Percentiles rank a stretch among this genome's conserved stretches.
phyloP scores from a whole-genome alignment of 2,797 vertebrate species.

The Acestrorhynchus altus region DNA sequence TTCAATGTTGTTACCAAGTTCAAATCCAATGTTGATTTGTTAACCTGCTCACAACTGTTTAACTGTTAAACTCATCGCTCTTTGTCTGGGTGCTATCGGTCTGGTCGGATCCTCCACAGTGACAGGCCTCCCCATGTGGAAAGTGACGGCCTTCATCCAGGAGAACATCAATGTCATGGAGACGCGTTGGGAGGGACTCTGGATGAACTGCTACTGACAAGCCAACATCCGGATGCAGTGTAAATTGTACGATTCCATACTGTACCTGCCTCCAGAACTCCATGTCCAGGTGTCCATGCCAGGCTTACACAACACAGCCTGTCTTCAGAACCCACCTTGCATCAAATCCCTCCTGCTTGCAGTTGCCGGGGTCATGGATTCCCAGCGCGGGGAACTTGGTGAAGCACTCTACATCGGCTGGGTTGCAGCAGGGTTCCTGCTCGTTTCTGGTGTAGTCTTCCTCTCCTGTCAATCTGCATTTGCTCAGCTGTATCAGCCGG shows the following conservation, averaged over 20 bases:
- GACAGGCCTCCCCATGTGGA: conserved; percentile 83
- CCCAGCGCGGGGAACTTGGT: conserved; percentile 91
- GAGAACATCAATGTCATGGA: conserved; percentile 83
- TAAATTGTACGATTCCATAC: conserved; percentile 76
- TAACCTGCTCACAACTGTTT: too few relatives aligned
- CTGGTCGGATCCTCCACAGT: conserved; percentile 73
- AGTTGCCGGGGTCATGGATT: conserved; percentile 78
- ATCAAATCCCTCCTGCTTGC: conserved; percentile 74
- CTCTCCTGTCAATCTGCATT: conserved; percentile 74
- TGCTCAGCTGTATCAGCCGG: conserved; percentile 58
- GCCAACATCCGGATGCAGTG: conserved; percentile 68
- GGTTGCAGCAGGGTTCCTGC: conserved; percentile 74
- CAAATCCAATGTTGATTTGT: too few relatives aligned
- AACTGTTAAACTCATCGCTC: conserved; percentile 71
- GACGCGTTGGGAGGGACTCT: conserved; percentile 84
- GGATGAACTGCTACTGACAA: conserved; percentile 83
- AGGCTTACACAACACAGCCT: conserved; percentile 69
- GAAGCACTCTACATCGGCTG: conserved; percentile 93
- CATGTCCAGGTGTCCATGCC: conserved; percentile 74
- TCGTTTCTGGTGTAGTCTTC: conserved; percentile 77
- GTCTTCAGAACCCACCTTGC: conserved; percentile 46
- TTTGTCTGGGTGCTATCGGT: conserved; percentile 73
- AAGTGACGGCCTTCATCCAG: conserved; percentile 78
- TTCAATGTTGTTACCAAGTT: too few relatives aligned
- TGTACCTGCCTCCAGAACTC: conserved; percentile 74